Evolutionary conservation across 2,113 vertebrate genomes (phyloP).

Genomic region (Malurus elegans): DNA sequence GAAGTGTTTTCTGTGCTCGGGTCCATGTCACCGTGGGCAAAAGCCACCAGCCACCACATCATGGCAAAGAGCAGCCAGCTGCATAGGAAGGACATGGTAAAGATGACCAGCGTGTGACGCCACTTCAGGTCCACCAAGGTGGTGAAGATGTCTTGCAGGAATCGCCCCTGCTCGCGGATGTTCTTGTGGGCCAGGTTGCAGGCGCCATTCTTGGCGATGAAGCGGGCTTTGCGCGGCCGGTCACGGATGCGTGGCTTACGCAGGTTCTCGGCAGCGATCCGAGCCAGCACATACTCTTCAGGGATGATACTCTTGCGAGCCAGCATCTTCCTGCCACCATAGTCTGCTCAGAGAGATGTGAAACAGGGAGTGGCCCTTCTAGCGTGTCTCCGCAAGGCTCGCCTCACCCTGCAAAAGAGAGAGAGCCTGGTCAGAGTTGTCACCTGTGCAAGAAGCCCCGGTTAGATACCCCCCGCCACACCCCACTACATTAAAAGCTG

Average conservation of each 20-base stretch:
- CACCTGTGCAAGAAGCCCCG: neutral
- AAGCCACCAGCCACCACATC: conserved; percentile 98
- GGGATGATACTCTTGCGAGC: conserved; percentile 97
- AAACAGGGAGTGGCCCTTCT: neutral
- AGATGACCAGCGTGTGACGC: conserved; percentile 97
- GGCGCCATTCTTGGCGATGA: conserved; percentile 96
- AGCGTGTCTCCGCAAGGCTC: neutral
- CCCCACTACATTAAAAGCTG: neutral
- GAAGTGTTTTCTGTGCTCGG: conserved; percentile 60
- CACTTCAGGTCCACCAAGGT: conserved; percentile 97
- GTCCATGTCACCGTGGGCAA: conserved; percentile 92
- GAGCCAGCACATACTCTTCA: conserved; percentile 92
- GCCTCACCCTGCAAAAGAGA: neutral
- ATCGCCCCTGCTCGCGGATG: conserved; percentile 95
- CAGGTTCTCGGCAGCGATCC: conserved; percentile 86
- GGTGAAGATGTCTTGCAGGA: conserved; percentile 98
- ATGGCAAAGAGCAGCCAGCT: conserved; percentile 98
- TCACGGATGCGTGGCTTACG: conserved; percentile 92
- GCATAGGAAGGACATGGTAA: conserved; percentile 97
- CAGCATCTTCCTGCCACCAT: conserved; percentile 82
- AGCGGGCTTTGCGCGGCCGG: conserved; percentile 90
- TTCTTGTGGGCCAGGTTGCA: conserved; percentile 99
- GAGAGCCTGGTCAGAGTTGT: neutral
- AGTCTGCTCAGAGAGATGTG: neutral
- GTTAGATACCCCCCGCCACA: neutral